Base-by-base conservation (phyloP, 2,113 vertebrate species). In the Chascanopsetta lugubris region DNA sequence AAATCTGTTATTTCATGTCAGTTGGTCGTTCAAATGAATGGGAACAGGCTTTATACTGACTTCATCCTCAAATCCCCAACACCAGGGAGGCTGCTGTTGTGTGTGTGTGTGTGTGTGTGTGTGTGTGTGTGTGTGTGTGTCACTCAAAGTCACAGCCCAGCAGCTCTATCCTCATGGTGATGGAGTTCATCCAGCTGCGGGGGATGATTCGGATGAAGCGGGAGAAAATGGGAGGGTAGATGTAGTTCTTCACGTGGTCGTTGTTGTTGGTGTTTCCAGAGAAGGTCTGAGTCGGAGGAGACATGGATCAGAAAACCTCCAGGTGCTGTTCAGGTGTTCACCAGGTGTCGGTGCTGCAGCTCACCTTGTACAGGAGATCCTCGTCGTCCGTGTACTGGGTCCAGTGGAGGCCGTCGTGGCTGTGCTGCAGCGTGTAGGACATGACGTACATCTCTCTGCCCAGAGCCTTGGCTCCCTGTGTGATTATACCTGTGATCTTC, bases 401-500 rank as follows among this genome's bases (percentile, higher is more conserved):
- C 96, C 97, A 99, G n/a, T 82, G 77, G 0, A 80, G 80, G 5
- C 94, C 94, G 3, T 95, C 76, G 2, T 93, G 13, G 0, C 96
- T 95, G 89, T 95, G 94, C 49, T 90, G 82, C 61, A 99, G 78
- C 59, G 67, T 10, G 47, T 94, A 99, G 47, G 90, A 86, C 40
- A 82, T 91, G 65, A 98, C 94, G 13, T 92, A 98, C 94, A 94
- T 92, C 82, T 95, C 93, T 18, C 58, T 69, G 13, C 89, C 69
- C 18, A 96, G 0, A 3, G 92, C 91, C 32, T 89, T 96, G 72
- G 92, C 94, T 0, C 97, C 97, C 77, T 99, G 97, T 0, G 94
- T 99, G 45, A 93, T 50, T 25, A 99, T 94, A 0, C 93, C 96
- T 40, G 95, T 97, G 85, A 99, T 94, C 88, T 97, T 99, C 87